Percentiles rank a stretch among this genome's conserved stretches.
phyloP scores from a whole-genome alignment of 1,140 invertebrate species.

The Drosophila takahashii region DNA sequence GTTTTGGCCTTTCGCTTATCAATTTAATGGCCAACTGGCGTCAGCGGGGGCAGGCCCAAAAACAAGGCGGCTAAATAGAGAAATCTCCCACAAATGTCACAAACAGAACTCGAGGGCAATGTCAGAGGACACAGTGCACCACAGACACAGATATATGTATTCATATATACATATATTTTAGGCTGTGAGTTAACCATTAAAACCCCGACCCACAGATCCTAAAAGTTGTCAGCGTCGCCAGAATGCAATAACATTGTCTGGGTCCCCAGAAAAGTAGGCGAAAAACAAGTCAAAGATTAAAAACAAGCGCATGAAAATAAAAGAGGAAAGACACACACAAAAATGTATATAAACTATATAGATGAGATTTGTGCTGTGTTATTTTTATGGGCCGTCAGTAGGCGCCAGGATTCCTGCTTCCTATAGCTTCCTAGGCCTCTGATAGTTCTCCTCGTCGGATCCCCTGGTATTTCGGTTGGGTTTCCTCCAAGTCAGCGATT shows the following conservation, averaged over 20 bases:
- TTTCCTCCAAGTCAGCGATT: constrained; percentile 59
- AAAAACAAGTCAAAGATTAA: constrained; percentile 81
- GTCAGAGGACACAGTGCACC: constrained; percentile 57
- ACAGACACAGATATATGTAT: constrained; percentile 35
- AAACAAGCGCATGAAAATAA: constrained; percentile 70
- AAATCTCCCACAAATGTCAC: constrained; percentile 67
- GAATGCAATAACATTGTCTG: constrained; percentile 82
- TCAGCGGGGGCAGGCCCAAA: constrained; percentile 34
- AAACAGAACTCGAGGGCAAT: constrained; percentile 58
- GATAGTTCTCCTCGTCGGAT: constrained; percentile 15
- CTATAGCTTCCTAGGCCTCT: constrained; percentile 51
- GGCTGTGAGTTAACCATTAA: constrained; percentile 65
- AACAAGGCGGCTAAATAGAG: constrained; percentile 4
- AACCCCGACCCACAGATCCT: constrained; percentile 32
- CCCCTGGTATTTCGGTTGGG: neutral
- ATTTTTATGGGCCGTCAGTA: constrained; percentile 74
- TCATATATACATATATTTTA: constrained; percentile 1
- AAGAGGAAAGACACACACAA: constrained; percentile 15
- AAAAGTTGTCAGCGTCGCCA: constrained; percentile 55
- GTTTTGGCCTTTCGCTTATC: constrained; percentile 63
- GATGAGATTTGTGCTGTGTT: constrained; percentile 61
- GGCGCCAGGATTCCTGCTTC: constrained; percentile 79
- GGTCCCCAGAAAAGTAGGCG: constrained; percentile 43
- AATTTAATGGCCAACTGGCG: constrained; percentile 82
- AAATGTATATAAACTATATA: constrained; percentile 19